phyloP scores from a whole-genome alignment of 2,888 invertebrate species.

The Andrena bucephala region DNA sequence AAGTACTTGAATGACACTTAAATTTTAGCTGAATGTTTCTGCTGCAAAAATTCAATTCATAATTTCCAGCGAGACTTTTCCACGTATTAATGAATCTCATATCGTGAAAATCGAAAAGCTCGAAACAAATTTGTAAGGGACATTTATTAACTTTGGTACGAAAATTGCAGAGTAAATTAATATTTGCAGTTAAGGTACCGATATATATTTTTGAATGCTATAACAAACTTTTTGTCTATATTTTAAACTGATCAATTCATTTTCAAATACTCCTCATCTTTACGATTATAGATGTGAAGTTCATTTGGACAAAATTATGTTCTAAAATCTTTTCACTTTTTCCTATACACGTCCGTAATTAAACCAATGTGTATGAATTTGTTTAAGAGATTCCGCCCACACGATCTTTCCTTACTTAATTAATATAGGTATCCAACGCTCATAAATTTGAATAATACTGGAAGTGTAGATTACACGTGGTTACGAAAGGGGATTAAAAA shows the following conservation, averaged over 20 bases:
- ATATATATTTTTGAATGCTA: too few species aligned
- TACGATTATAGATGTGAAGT: too few species aligned
- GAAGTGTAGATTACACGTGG: background rate
- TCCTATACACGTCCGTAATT: too few species aligned
- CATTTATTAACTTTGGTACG: background rate
- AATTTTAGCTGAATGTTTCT: constrained; percentile 2
- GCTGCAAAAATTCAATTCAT: constrained; percentile 14
- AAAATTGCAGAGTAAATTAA: background rate
- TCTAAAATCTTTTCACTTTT: too few species aligned
- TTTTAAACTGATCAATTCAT: too few species aligned
- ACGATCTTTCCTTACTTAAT: background rate
- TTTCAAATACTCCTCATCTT: too few species aligned
- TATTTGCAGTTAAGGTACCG: background rate
- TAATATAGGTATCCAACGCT: background rate
- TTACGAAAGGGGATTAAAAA: background rate
- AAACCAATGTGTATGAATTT: too few species aligned
- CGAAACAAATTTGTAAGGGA: background rate
- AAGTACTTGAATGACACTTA: background rate
- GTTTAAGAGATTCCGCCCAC: too few species aligned
- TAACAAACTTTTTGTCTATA: too few species aligned
- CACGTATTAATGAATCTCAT: background rate
- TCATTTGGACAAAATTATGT: too few species aligned
- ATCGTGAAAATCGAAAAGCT: background rate
- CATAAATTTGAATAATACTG: background rate
- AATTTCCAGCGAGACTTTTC: background rate